phyloP scores from a whole-genome alignment of 2,113 vertebrate species.

The Parus major region DNA sequence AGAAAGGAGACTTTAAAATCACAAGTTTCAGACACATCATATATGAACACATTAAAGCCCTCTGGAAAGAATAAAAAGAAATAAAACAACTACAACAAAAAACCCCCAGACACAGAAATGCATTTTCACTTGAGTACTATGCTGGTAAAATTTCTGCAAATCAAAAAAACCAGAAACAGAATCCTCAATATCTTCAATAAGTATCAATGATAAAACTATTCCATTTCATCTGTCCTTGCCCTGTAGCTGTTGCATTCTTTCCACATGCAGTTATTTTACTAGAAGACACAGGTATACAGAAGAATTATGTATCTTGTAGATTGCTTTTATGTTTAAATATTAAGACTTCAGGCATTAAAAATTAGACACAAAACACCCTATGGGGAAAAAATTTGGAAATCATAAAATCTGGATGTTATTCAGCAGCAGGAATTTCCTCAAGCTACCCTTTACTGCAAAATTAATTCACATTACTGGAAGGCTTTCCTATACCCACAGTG shows the following conservation, averaged over 20 bases:
- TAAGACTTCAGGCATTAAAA: conserved; percentile 56
- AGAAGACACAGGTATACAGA: background rate
- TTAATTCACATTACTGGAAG: conserved; percentile 68
- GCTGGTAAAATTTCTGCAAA: background rate
- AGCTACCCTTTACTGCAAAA: conserved; percentile 61
- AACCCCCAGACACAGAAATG: background rate
- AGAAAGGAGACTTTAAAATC: background rate
- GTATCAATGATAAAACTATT: background rate
- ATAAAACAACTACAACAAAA: background rate
- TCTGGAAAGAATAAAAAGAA: background rate
- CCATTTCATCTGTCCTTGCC: background rate
- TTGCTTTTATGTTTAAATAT: conserved; percentile 59
- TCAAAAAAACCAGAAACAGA: background rate
- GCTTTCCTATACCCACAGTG: conserved; percentile 47
- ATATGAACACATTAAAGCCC: background rate
- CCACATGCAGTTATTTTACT: conserved; percentile 4
- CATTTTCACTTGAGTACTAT: background rate
- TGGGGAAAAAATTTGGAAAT: conserved; percentile 45
- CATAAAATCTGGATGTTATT: conserved; percentile 60
- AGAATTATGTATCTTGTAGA: background rate
- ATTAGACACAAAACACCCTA: conserved; percentile 42
- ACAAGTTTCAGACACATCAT: background rate
- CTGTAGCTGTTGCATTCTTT: background rate
- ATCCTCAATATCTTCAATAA: background rate
- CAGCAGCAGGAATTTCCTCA: conserved; percentile 63